Conservation (phyloP, 2,888 invertebrate species). For the Ectropis crepuscularia region DNA sequence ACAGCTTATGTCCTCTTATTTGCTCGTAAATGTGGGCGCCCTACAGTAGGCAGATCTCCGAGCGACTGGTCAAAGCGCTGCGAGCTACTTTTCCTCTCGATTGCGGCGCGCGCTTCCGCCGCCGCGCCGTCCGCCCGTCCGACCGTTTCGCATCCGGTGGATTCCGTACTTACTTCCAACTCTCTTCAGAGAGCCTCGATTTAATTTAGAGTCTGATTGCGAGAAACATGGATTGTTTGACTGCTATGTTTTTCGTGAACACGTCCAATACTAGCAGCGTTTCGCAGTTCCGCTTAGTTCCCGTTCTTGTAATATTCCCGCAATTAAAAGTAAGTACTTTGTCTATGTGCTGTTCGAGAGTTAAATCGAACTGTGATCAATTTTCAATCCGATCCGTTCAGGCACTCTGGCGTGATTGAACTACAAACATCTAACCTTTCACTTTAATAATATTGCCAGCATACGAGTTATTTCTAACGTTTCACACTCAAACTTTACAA, state of each 20-base stretch:
- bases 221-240: constrained; percentile 22
- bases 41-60: constrained; percentile 18
- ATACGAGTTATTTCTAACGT: too few relatives aligned
- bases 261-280: neutral
- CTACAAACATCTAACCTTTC: too few relatives aligned
- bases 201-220: constrained; percentile 53
- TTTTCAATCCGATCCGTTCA: too few relatives aligned
- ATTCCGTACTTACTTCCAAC: constrained; percentile 60
- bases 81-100: constrained; percentile 71
- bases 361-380: too few relatives aligned
- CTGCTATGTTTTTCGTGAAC: constrained; percentile 7
- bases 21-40: neutral
- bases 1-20: too few relatives aligned
- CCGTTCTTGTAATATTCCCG: neutral
- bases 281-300: too few relatives aligned
- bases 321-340: too few relatives aligned
- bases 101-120: constrained; percentile 67
- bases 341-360: too few relatives aligned
- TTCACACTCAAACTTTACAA: too few relatives aligned
- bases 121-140: too few relatives aligned
- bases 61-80: constrained; percentile 68
- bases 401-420: too few relatives aligned
- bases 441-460: too few relatives aligned
- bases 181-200: constrained; percentile 52
- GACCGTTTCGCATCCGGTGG: constrained; percentile 50